Evolutionary conservation across 1,140 invertebrate species (phyloP).

Genomic region (Stenopsyche tienmushanensis): DNA sequence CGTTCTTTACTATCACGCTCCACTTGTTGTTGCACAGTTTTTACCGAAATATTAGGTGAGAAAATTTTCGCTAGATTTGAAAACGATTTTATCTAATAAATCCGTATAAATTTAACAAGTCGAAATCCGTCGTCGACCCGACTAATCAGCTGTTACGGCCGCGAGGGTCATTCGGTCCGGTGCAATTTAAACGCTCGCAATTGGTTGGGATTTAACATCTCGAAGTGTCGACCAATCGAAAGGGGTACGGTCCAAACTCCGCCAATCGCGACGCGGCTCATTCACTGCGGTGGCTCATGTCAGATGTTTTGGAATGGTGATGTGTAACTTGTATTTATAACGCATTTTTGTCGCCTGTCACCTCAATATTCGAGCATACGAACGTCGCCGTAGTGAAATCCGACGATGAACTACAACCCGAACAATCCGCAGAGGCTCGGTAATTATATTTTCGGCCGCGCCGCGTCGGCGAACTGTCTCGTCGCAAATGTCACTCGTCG

Average conservation of each 20-base stretch:
- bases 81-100: too few relatives aligned
- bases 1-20: too few relatives aligned
- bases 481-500: too few relatives aligned
- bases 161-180: neutral
- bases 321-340: slow-evolving; percentile 9
- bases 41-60: too few relatives aligned
- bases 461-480: too few relatives aligned
- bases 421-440: slow-evolving; percentile 11
- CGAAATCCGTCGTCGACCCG: too few relatives aligned
- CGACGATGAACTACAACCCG: slow-evolving; percentile 22
- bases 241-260: neutral
- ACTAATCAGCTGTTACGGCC: neutral
- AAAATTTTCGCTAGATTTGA: too few relatives aligned
- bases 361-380: slow-evolving; percentile 17
- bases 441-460: neutral
- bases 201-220: neutral
- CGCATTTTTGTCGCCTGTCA: neutral
- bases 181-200: neutral
- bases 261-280: neutral
- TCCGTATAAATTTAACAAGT: too few relatives aligned
- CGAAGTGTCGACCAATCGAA: slow-evolving; percentile 1
- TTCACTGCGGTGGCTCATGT: neutral
- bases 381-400: slow-evolving; percentile 15
- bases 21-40: too few relatives aligned
- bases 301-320: slow-evolving; percentile 6